phyloP scores from a whole-genome alignment of 2,888 invertebrate species.

The Colletes collaris region DNA sequence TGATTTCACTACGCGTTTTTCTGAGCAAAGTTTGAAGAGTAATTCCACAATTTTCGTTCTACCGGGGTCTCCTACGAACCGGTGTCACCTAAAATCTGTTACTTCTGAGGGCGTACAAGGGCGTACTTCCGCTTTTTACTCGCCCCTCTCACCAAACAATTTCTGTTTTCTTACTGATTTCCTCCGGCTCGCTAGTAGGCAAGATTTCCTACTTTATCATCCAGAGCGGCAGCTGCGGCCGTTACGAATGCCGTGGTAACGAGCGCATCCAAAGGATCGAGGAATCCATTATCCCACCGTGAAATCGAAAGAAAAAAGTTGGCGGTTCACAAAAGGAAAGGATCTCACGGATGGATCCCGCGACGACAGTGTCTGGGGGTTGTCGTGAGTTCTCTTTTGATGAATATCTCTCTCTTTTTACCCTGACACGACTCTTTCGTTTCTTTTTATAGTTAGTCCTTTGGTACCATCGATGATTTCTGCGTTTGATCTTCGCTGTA shows the following conservation, averaged over 20 bases:
- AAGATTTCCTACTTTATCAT: slow-evolving; percentile 52
- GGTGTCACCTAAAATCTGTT: slow-evolving; percentile 5
- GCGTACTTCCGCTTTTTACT: slow-evolving; percentile 21
- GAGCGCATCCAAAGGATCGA: slow-evolving; percentile 82
- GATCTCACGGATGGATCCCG: slow-evolving; percentile 77
- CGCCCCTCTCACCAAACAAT: neutral
- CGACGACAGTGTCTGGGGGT: slow-evolving; percentile 77
- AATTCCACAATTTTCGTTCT: too few species aligned
- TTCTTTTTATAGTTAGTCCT: slow-evolving; percentile 27
- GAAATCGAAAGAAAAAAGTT: slow-evolving; percentile 77
- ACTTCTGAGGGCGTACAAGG: neutral
- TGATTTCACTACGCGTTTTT: too few species aligned
- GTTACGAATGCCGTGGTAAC: slow-evolving; percentile 81
- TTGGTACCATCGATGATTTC: slow-evolving; percentile 23
- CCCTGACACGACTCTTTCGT: slow-evolving; percentile 14
- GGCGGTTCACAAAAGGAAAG: slow-evolving; percentile 72
- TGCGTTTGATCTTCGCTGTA: slow-evolving; percentile 20
- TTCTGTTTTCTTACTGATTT: slow-evolving; percentile 32
- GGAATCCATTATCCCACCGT: slow-evolving; percentile 80
- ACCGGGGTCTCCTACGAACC: too few species aligned
- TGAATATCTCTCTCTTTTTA: slow-evolving; percentile 50
- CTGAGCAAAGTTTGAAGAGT: too few species aligned
- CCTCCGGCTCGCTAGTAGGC: neutral
- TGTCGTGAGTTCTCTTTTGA: slow-evolving; percentile 62
- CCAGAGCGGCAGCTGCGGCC: slow-evolving; percentile 76